These are phyloP conservation scores for Dromaius novaehollandiae DNA, from an alignment of 2,113 vertebrate species.

Conservation along the genomic window DNA sequence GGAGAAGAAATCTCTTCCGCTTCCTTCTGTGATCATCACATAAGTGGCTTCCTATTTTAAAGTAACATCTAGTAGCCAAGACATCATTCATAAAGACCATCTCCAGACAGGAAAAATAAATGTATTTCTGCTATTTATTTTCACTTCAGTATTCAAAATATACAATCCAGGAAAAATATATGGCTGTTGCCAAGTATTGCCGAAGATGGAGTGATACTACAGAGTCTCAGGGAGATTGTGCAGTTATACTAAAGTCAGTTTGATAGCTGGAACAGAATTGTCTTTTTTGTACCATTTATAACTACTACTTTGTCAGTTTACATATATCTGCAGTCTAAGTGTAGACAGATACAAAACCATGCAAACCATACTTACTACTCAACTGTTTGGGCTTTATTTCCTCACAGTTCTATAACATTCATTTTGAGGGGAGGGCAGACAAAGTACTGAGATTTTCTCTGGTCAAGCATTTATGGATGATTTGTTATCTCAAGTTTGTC, in stretches of 20 bases:
- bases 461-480: neutral
- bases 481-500: neutral
- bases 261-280: neutral
- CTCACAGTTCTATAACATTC: neutral
- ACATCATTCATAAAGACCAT: neutral
- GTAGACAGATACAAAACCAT: neutral
- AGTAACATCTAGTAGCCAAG: neutral
- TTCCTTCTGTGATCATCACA: neutral
- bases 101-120: neutral
- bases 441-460: neutral
- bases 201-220: neutral
- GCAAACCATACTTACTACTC: neutral
- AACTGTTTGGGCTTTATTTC: neutral
- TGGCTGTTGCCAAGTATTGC: neutral
- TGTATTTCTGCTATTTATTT: neutral
- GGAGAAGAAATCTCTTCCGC: neutral
- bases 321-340: neutral
- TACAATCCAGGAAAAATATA: neutral
- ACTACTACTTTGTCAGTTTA: neutral
- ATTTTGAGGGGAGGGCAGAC: neutral
- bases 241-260: neutral
- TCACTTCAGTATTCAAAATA: neutral
- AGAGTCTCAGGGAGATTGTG: neutral
- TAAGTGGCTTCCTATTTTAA: neutral
- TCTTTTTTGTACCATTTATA: neutral